Conservation (phyloP, 92 coral and sea anemone species). For the Palythoa grandiflora region DNA sequence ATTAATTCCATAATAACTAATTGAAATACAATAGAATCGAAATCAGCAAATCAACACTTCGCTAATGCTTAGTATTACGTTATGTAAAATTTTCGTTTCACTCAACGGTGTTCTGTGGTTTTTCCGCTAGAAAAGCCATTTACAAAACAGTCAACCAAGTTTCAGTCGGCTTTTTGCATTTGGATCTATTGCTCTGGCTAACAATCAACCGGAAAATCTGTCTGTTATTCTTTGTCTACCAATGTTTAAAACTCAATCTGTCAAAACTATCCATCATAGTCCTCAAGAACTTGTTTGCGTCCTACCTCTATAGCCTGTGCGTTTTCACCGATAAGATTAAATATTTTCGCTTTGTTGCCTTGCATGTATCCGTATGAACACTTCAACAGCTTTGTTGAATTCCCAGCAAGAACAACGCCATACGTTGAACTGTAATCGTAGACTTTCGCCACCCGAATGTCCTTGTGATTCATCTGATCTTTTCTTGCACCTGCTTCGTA, state of each 20-base stretch:
- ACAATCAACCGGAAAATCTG: background rate
- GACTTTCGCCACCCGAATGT: constrained; percentile 40
- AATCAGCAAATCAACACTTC: too few species aligned
- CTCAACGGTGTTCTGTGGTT: too few species aligned
- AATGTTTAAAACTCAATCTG: background rate
- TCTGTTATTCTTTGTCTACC: background rate
- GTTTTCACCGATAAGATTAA: constrained; percentile 22
- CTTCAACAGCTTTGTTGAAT: constrained; percentile 36
- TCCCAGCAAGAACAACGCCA: constrained; percentile 46
- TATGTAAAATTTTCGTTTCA: too few species aligned
- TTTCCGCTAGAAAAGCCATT: too few species aligned
- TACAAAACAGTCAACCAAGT: background rate
- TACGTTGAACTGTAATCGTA: constrained; percentile 49
- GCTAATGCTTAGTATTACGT: too few species aligned
- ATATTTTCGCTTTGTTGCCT: constrained; percentile 41
- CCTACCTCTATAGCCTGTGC: constrained; percentile 32
- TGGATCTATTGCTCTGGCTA: too few species aligned
- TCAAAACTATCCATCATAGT: background rate
- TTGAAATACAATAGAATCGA: too few species aligned
- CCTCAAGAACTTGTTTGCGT: too few species aligned
- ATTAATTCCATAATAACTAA: background rate
- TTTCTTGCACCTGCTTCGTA: constrained; percentile 47
- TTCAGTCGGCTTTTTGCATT: background rate
- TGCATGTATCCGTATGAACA: constrained; percentile 46
- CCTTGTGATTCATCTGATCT: constrained; percentile 15